These are phyloP conservation scores for Lasius fuliginosus DNA, from an alignment of 2,888 invertebrate genomes.

Conservation along the genomic window DNA sequence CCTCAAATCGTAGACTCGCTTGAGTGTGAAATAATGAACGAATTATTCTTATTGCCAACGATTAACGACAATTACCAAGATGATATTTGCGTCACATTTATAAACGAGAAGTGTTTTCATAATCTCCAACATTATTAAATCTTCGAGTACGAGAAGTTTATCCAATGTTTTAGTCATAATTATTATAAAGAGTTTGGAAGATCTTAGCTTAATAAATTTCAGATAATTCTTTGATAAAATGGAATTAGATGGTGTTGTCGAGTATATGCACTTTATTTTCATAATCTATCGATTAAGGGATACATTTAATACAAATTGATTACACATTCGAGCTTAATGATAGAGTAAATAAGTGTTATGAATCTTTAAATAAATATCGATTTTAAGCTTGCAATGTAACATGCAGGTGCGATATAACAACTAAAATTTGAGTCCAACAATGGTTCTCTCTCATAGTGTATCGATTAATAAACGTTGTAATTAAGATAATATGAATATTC, in stretches of 20 bases:
- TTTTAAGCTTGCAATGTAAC: conserved; percentile 42
- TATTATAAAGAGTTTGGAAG: neutral
- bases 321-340: conserved; percentile 46
- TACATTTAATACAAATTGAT: conserved; percentile 27
- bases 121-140: conserved; percentile 34
- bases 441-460: conserved; percentile 35
- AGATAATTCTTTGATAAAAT: conserved; percentile 14
- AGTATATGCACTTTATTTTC: conserved; percentile 6
- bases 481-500: conserved; percentile 53
- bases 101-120: conserved; percentile 42
- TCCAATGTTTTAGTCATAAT: conserved; percentile 35
- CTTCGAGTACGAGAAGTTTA: conserved; percentile 36
- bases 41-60: conserved; percentile 55
- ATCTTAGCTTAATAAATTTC: conserved; percentile 8
- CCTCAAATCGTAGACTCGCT: conserved; percentile 44
- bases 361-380: conserved; percentile 55
- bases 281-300: conserved; percentile 9
- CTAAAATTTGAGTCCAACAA: conserved; percentile 54
- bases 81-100: conserved; percentile 50
- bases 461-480: conserved; percentile 57
- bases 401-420: conserved; percentile 29
- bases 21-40: conserved; percentile 52
- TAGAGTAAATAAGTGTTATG: conserved; percentile 47
- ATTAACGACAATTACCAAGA: conserved; percentile 55
- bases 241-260: neutral